phyloP scores from a whole-genome alignment of 2,888 invertebrate genomes.

The Cecidostiba fungosa region DNA sequence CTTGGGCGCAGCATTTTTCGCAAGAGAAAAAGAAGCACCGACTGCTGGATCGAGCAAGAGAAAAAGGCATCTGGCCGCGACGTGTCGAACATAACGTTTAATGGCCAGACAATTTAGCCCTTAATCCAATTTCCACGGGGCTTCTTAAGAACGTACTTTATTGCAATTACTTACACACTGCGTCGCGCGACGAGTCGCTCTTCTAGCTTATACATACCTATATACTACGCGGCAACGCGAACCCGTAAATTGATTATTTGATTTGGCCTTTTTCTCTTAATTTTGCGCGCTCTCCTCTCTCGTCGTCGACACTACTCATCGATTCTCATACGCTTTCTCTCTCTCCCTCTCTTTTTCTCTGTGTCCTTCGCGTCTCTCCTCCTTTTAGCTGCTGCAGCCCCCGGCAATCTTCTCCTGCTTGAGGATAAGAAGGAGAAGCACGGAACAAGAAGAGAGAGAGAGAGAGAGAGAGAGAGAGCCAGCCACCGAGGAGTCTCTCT shows the following conservation, averaged over 20 bases:
- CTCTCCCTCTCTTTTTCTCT: neutral
- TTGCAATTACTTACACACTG: slow-evolving; percentile 56
- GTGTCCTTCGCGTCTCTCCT: slow-evolving; percentile 34
- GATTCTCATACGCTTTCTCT: slow-evolving; percentile 51
- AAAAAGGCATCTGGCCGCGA: slow-evolving; percentile 30
- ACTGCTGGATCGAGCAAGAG: neutral
- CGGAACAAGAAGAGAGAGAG: too few relatives aligned
- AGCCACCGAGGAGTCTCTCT: too few relatives aligned
- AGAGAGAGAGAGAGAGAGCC: too few relatives aligned
- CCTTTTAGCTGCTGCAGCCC: neutral
- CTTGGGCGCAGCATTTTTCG: slow-evolving; percentile 16
- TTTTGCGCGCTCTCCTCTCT: slow-evolving; percentile 24
- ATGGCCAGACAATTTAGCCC: slow-evolving; percentile 60
- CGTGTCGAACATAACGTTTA: slow-evolving; percentile 60
- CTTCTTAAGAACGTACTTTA: slow-evolving; percentile 60
- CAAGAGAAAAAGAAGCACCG: neutral
- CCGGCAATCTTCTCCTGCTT: slow-evolving; percentile 10
- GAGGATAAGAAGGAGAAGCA: slow-evolving; percentile 53
- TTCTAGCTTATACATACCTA: neutral
- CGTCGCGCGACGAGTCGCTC: neutral
- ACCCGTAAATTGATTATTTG: slow-evolving; percentile 65
- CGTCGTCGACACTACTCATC: slow-evolving; percentile 40
- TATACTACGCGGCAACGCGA: slow-evolving; percentile 25
- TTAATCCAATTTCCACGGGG: slow-evolving; percentile 62
- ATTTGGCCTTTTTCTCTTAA: slow-evolving; percentile 61